Conservation (phyloP, 2,888 invertebrate genomes). For the Caenorhabditis sp. region DNA sequence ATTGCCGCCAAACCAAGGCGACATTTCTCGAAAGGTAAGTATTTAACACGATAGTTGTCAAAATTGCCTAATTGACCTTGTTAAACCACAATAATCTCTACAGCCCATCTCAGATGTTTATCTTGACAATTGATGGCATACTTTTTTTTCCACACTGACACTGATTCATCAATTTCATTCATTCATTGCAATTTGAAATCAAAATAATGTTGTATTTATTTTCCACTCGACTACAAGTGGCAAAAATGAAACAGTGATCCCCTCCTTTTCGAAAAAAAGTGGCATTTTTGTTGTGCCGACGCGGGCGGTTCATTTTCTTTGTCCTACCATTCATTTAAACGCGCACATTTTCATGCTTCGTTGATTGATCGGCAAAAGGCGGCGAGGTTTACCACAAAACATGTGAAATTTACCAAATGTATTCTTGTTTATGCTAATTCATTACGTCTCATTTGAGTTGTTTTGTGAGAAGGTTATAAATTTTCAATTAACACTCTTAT, state of each 20-base stretch:
- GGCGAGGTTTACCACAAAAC: constrained; percentile 1
- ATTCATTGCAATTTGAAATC: background rate
- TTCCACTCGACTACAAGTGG: background rate
- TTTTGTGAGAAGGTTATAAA: background rate
- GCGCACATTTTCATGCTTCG: background rate
- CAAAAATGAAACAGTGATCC: background rate
- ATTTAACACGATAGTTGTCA: background rate
- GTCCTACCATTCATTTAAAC: background rate
- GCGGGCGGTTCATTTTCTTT: background rate
- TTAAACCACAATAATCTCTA: background rate
- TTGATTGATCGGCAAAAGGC: background rate
- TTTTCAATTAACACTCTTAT: too few relatives aligned
- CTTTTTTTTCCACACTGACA: background rate
- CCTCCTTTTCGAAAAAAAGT: background rate
- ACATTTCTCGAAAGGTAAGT: background rate
- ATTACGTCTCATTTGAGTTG: background rate
- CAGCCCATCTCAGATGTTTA: background rate
- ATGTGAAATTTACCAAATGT: background rate
- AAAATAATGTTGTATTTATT: background rate
- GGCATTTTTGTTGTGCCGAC: background rate
- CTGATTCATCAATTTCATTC: background rate
- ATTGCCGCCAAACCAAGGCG: too few relatives aligned
- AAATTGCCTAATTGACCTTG: background rate
- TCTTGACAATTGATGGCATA: background rate
- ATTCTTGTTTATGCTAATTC: background rate